These are phyloP conservation scores for Bombus polaris DNA, from an alignment of 1,140 invertebrate species.

Conservation along the genomic window DNA sequence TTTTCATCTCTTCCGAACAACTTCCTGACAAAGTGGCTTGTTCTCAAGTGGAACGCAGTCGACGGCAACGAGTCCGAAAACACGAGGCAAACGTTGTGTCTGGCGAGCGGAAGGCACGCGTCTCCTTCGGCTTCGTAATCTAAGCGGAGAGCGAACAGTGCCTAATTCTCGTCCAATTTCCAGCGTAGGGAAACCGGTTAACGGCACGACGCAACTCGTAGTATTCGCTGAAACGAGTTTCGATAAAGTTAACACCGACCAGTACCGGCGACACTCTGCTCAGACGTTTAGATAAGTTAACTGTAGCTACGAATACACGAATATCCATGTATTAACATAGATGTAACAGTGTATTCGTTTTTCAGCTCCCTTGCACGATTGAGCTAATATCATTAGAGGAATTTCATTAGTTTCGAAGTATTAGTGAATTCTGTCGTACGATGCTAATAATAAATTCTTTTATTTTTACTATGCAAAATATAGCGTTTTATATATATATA, in stretches of 20 bases:
- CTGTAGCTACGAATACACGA: conserved; percentile 5
- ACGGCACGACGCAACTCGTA: conserved; percentile 50
- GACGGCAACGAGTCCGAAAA: conserved; percentile 29
- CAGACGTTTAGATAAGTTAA: conserved; percentile 73
- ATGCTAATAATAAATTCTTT: too few relatives aligned
- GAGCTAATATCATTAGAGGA: not conserved
- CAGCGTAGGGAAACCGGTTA: conserved; percentile 50
- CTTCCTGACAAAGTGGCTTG: not conserved
- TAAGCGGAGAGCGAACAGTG: conserved; percentile 71
- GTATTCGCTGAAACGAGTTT: conserved; percentile 75
- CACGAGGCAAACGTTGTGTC: not conserved
- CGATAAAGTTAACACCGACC: conserved; percentile 72
- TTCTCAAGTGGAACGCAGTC: not conserved
- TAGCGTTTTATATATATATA: too few relatives aligned
- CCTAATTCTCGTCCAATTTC: conserved; percentile 76
- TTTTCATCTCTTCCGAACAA: not conserved
- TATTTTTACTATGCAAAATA: too few relatives aligned
- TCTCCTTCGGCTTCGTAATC: conserved; percentile 61
- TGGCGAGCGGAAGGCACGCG: not conserved
- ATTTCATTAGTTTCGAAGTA: not conserved
- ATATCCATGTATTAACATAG: not conserved
- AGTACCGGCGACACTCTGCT: conserved; percentile 50
- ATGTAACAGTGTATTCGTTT: not conserved
- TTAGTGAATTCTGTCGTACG: not conserved
- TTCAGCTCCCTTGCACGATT: not conserved